Conservation (phyloP, 2,113 vertebrate genomes). For the Echinops telfairi region DNA sequence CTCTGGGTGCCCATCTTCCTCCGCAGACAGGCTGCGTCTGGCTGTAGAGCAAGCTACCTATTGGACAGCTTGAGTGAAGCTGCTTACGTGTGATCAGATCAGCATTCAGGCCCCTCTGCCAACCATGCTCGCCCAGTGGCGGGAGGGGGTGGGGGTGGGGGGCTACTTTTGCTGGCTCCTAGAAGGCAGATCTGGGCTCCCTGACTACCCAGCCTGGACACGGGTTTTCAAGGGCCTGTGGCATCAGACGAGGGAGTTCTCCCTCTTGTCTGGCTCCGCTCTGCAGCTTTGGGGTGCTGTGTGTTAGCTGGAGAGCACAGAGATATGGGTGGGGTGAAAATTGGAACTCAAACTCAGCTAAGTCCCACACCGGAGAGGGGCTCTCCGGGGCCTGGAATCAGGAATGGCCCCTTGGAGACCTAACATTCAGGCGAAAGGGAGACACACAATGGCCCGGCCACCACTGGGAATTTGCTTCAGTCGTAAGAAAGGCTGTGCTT, state of each 20-base stretch:
- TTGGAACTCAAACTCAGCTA: neutral
- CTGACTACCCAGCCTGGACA: rapidly evolving
- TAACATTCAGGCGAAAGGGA: rapidly evolving
- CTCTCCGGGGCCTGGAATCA: neutral
- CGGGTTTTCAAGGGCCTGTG: neutral
- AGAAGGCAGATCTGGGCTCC: neutral
- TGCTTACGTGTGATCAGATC: neutral
- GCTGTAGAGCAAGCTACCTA: too few relatives aligned
- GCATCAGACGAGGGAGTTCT: neutral
- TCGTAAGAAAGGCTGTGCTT: neutral
- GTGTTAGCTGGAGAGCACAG: too few relatives aligned
- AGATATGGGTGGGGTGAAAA: neutral
- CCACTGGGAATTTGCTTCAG: rapidly evolving
- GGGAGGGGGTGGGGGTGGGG: too few relatives aligned
- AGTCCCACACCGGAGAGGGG: neutral
- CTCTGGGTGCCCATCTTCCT: neutral
- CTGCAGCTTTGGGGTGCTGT: neutral
- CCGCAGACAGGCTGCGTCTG: rapidly evolving
- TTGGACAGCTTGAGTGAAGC: rapidly evolving
- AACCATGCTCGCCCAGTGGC: rapidly evolving
- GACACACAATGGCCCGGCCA: too few relatives aligned
- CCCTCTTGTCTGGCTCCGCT: neutral
- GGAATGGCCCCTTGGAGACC: neutral
- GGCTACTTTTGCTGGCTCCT: neutral
- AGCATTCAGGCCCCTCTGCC: neutral